These are phyloP conservation scores for Enteromius treurensis DNA, from an alignment of 2,797 vertebrate genomes.

Conservation along the genomic window DNA sequence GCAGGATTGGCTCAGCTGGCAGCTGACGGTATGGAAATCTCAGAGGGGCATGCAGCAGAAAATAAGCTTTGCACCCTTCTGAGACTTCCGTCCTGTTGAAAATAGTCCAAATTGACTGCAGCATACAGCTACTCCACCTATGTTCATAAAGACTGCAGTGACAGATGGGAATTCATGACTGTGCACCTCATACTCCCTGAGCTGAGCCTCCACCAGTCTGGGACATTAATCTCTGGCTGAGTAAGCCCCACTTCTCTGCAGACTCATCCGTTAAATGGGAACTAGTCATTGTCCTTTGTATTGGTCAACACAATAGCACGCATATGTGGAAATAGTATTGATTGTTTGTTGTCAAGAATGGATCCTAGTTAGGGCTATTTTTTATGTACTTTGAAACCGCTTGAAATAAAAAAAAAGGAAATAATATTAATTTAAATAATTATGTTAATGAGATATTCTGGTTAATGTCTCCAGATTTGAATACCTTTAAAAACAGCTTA, in stretches of 20 bases:
- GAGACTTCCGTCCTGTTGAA: conserved; percentile 22
- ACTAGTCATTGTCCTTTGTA: conserved; percentile 59
- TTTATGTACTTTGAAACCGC: conserved; percentile 53
- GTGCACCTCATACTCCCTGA: conserved; percentile 17
- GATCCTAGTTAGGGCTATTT: conserved; percentile 21
- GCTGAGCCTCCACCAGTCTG: conserved; percentile 21
- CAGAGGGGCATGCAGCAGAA: conserved; percentile 49
- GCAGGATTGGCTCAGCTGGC: conserved; percentile 71
- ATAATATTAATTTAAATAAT: no score
- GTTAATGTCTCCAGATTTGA: not conserved
- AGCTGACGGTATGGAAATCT: conserved; percentile 66
- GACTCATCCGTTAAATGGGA: conserved; percentile 76
- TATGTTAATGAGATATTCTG: not conserved
- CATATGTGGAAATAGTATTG: conserved; percentile 57
- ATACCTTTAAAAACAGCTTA: not conserved
- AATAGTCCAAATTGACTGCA: conserved; percentile 10
- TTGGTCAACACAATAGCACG: conserved; percentile 59
- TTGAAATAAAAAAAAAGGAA: not conserved
- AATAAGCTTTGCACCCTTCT: conserved; percentile 30
- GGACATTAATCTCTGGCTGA: conserved; percentile 49
- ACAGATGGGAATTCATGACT: conserved; percentile 47
- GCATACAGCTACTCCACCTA: conserved; percentile 1
- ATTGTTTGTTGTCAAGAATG: conserved; percentile 57
- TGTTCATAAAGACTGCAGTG: conserved; percentile 31
- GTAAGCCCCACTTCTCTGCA: conserved; percentile 47